These are phyloP conservation scores for Schizopygopsis malacanthus DNA, from an alignment of 2,797 vertebrate species.

Conservation along the genomic window DNA sequence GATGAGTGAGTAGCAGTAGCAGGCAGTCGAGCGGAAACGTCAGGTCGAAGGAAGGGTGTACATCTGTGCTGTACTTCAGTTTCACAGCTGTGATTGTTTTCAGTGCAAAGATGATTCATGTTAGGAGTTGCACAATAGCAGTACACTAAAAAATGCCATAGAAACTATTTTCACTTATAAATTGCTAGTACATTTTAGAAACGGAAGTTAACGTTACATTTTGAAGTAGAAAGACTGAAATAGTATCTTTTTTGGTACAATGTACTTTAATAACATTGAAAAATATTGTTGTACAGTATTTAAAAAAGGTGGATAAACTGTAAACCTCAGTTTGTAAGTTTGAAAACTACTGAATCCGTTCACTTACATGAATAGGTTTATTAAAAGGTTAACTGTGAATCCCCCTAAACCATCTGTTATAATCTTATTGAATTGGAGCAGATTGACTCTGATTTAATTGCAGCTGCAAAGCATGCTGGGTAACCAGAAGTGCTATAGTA, in stretches of 20 bases:
- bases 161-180: too few relatives aligned
- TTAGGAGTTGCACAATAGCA: background rate
- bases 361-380: background rate
- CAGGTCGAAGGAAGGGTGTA: background rate
- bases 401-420: background rate
- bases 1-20: slow-evolving; percentile 61
- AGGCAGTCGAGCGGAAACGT: slow-evolving; percentile 38
- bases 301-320: background rate
- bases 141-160: background rate
- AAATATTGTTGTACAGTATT: too few relatives aligned
- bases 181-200: background rate
- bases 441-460: background rate
- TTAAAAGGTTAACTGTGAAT: background rate
- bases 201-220: too few relatives aligned
- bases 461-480: background rate
- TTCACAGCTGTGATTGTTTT: slow-evolving; percentile 5
- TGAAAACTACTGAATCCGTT: background rate
- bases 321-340: background rate
- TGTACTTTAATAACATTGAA: too few relatives aligned
- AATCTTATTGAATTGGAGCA: background rate
- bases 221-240: background rate
- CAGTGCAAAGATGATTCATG: background rate
- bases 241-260: background rate
- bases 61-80: background rate
- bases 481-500: background rate